These are phyloP conservation scores for Hydractinia symbiolongicarpus DNA, from an alignment of 30 jellyfish, hydroid and myxozoan genomes.

Conservation along the genomic window DNA sequence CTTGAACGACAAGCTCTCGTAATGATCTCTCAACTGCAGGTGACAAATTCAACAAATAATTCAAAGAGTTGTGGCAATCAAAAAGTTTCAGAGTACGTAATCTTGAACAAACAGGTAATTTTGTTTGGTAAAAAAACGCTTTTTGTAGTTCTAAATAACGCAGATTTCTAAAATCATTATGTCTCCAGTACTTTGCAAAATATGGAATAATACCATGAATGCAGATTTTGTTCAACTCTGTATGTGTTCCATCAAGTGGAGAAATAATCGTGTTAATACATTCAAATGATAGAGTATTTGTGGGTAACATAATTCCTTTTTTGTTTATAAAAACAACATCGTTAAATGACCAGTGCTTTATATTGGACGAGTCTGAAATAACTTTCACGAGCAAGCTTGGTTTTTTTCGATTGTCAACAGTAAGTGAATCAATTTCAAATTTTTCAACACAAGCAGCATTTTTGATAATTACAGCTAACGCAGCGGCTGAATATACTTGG, in stretches of 20 bases:
- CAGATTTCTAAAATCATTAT: conserved; percentile 21
- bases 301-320: neutral
- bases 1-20: conserved; percentile 7
- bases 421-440: neutral
- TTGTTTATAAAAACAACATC: conserved; percentile 10
- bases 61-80: conserved; percentile 26
- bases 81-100: neutral
- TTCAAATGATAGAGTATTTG: neutral
- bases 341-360: conserved; percentile 22
- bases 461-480: neutral
- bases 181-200: conserved; percentile 18
- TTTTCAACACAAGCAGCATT: neutral
- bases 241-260: conserved; percentile 25
- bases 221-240: neutral
- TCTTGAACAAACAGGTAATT: conserved; percentile 9
- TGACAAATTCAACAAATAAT: conserved; percentile 8
- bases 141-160: conserved; percentile 11
- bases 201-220: conserved; percentile 34
- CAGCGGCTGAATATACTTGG: conserved; percentile 27
- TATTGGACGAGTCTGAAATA: neutral
- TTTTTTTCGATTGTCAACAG: neutral
- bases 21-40: conserved; percentile 16
- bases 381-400: neutral
- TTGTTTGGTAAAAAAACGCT: conserved; percentile 26
- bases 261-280: conserved; percentile 19